These are phyloP conservation scores for Sinocyclocheilus maitianheensis DNA, from an alignment of 2,113 vertebrate genomes.

Conservation along the genomic window DNA sequence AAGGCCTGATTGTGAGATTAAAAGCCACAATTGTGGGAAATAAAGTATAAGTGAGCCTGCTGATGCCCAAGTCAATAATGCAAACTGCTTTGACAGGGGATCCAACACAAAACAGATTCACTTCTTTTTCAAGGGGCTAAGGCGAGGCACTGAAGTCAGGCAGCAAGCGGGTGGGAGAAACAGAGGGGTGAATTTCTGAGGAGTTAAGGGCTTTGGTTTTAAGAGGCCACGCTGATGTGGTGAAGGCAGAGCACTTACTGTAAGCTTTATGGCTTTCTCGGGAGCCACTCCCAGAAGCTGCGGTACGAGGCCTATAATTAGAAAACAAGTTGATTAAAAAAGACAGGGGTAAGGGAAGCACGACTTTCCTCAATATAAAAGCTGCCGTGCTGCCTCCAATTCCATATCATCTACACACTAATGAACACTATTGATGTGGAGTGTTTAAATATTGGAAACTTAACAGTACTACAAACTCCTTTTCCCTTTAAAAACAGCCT, in stretches of 20 bases:
- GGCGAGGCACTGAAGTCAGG: slow-evolving; percentile 15
- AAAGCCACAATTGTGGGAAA: background rate
- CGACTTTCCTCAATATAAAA: slow-evolving; percentile 54
- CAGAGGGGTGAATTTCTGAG: slow-evolving; percentile 36
- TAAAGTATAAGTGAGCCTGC: background rate
- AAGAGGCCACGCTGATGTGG: slow-evolving; percentile 54
- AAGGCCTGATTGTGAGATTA: background rate
- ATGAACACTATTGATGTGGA: slow-evolving; percentile 80
- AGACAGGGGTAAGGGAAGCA: slow-evolving; percentile 57
- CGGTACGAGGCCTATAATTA: slow-evolving; percentile 89
- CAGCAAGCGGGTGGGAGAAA: slow-evolving; percentile 9
- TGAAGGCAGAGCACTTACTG: slow-evolving; percentile 81
- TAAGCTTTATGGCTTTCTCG: slow-evolving; percentile 94
- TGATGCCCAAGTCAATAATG: background rate
- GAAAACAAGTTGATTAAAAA: slow-evolving; percentile 76
- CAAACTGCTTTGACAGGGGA: background rate
- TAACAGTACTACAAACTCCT: slow-evolving; percentile 56
- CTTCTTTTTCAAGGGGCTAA: slow-evolving; percentile 18
- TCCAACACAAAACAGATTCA: slow-evolving; percentile 2
- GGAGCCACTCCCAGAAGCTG: slow-evolving; percentile 96
- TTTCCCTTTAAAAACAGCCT: slow-evolving; percentile 67
- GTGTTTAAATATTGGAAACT: slow-evolving; percentile 71
- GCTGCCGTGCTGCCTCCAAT: slow-evolving; percentile 70
- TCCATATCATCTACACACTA: slow-evolving; percentile 70
- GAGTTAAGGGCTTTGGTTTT: slow-evolving; percentile 54